These are phyloP conservation scores for Schizopygopsis malacanthus DNA, from an alignment of 2,797 vertebrate species.

Conservation along the genomic window DNA sequence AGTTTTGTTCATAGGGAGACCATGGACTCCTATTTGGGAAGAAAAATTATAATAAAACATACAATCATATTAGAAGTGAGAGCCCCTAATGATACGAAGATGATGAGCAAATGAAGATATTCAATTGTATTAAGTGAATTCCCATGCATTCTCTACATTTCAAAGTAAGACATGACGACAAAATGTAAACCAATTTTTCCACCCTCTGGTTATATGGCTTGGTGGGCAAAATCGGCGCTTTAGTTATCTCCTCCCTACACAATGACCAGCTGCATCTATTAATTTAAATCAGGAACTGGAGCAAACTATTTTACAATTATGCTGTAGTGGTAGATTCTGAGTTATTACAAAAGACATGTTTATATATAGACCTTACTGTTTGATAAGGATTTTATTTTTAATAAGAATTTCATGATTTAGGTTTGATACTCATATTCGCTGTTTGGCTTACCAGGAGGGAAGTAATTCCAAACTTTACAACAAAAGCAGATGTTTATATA, in stretches of 20 bases:
- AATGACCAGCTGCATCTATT: background rate
- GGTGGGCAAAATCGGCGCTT: background rate
- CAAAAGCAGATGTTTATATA: background rate
- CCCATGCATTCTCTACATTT: background rate
- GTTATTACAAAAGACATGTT: background rate
- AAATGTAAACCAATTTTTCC: background rate
- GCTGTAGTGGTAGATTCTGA: background rate
- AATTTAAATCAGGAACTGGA: background rate
- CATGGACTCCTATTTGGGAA: too few relatives aligned
- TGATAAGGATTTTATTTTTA: background rate
- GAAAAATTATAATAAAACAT: background rate
- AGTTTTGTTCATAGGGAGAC: background rate
- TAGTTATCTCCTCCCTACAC: too few relatives aligned
- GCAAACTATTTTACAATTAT: background rate
- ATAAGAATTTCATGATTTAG: background rate
- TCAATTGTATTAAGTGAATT: too few relatives aligned
- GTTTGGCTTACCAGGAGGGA: background rate
- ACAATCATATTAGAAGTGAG: background rate
- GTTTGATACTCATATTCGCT: background rate
- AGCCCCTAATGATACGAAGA: too few relatives aligned
- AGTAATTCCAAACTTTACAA: background rate
- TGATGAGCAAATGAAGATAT: too few relatives aligned
- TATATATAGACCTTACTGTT: background rate
- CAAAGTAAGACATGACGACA: too few relatives aligned
- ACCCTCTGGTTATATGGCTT: background rate